phyloP scores from a whole-genome alignment of 1,140 invertebrate genomes.

The Polypedilum vanderplanki region DNA sequence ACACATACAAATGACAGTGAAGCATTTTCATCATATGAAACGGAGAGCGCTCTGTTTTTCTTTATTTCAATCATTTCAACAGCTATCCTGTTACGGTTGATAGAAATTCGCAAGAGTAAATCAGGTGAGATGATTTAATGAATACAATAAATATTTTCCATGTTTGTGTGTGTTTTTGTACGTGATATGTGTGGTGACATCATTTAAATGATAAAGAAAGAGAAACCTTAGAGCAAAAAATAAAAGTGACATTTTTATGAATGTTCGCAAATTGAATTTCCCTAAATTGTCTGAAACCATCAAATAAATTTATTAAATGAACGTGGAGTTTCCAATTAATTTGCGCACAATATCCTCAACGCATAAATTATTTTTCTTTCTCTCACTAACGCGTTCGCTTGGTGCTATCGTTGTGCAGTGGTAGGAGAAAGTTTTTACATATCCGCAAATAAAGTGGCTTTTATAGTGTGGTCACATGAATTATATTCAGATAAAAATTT shows the following conservation, averaged over 20 bases:
- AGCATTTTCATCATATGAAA: neutral
- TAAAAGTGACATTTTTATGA: neutral
- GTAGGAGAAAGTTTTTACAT: too few species aligned
- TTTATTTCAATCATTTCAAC: conserved; percentile 20
- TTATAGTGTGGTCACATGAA: too few species aligned
- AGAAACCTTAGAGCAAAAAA: too few species aligned
- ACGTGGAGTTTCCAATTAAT: neutral
- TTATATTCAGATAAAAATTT: too few species aligned
- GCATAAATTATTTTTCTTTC: too few species aligned
- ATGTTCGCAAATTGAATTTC: neutral
- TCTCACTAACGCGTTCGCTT: too few species aligned
- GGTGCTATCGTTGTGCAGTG: too few species aligned
- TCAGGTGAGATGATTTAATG: conserved; percentile 23
- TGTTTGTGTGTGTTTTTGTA: neutral
- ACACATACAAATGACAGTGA: neutral
- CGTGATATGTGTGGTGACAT: neutral
- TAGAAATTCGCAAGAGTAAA: conserved; percentile 17
- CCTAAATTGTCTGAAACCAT: neutral
- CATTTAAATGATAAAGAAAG: neutral
- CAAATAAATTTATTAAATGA: neutral
- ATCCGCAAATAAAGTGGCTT: too few species aligned
- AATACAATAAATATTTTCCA: neutral
- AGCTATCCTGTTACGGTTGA: neutral
- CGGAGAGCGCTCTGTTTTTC: neutral
- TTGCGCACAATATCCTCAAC: neutral